A percentile compares a stretch with the other conserved stretches of the same genome.
These are phyloP conservation scores for Eurystomus glaucurus DNA, from an alignment of 2,797 vertebrate species.

Conservation along the genomic window DNA sequence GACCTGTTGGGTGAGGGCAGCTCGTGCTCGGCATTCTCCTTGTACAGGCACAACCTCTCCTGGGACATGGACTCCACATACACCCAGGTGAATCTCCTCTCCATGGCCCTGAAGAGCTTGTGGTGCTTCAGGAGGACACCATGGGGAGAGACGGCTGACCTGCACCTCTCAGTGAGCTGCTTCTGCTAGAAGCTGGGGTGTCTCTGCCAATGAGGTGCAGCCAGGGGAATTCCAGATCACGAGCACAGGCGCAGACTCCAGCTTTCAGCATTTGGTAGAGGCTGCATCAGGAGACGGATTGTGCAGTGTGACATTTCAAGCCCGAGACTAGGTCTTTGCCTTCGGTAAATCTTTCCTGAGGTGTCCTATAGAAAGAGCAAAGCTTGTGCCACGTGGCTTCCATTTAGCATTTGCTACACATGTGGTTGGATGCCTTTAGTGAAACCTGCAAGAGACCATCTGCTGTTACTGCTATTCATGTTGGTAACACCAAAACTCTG, in stretches of 20 bases:
- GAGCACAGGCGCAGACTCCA: not conserved
- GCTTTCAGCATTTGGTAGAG: accelerated
- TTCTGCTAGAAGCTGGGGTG: not conserved
- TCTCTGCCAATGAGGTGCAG: not conserved
- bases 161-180: not conserved
- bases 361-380: not conserved
- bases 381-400: not conserved
- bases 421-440: not conserved
- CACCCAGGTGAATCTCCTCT: accelerated
- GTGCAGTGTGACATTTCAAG: accelerated
- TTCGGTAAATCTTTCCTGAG: not conserved
- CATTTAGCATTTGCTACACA: not conserved
- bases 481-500: not conserved
- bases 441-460: accelerated
- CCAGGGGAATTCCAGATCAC: accelerated
- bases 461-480: not conserved
- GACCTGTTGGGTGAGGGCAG: not conserved
- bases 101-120: accelerated
- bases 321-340: not conserved
- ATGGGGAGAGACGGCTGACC: not conserved
- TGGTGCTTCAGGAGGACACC: not conserved
- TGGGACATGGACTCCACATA: accelerated
- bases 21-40: accelerated
- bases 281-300: accelerated
- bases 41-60: not conserved